Evolutionary conservation across 2,113 vertebrate species (phyloP), one percentile per base, ranked within the genome.

Genomic region (Corvus hawaiiensis): DNA sequence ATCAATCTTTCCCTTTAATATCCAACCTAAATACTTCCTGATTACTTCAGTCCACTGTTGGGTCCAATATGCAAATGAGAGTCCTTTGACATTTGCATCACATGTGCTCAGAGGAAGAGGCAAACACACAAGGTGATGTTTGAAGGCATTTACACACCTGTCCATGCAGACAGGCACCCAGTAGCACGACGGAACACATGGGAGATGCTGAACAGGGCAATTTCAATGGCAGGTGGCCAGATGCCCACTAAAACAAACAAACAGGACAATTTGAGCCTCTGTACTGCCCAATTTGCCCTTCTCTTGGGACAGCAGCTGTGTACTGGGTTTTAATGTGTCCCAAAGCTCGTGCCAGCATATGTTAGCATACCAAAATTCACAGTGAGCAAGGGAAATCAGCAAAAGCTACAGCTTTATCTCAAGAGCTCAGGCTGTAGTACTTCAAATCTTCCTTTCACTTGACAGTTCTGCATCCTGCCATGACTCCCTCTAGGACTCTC

Each of bases 111-210:
- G 62, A 83, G 69, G 81, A 49, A 48, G 61, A 86, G 88, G 76
- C 72, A 87, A 46, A 61, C 51, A 39, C 22, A 64, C 28, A 16
- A 44, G 49, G 28, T 72, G 41, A 16, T 8, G 33, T 67, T 63
- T 78, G 79, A 72, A 94, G 93, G 93, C 73, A 81, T 93, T 92
- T 56, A 58, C 58, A 64, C 35, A 79, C 81, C 87, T 79, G 69
- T 27, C 83, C 41, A 77, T 84, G 88, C 73, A 87, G 44, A 56
- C 30, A 71, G 73, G 83, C 85, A 84, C 55, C 84, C 79, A 78
- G 76, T 0, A 41, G 64, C 56, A 13, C 3, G 17, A 28, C 4
- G 66, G 59, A n/a, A 39, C 13, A 26, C 27, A 15, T 13, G 69
- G 56, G 35, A 74, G 54, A 37, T 58, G 87, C 56, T 82, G 84